Conservation (phyloP, 2,113 vertebrate genomes). For the Tychaedon coryphoeus region DNA sequence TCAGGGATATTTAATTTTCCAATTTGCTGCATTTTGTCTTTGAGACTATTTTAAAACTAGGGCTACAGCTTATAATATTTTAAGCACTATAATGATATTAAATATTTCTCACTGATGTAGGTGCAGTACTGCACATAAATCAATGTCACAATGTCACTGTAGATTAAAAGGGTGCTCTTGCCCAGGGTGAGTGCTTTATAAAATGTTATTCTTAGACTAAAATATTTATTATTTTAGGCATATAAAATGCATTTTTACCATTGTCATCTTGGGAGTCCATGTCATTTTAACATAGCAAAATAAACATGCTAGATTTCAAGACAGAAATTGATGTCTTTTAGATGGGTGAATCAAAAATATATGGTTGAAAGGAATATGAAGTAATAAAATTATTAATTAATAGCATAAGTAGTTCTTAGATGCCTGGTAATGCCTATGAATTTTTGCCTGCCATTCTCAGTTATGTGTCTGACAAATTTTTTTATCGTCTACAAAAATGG, state of each 20-base stretch:
- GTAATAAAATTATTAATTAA: not conserved
- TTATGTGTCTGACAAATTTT: not conserved
- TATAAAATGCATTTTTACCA: not conserved
- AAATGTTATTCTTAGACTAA: conserved; percentile 9
- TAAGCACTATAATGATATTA: conserved; percentile 68
- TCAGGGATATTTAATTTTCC: conserved; percentile 44
- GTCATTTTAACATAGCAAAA: not conserved
- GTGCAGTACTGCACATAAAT: conserved; percentile 50
- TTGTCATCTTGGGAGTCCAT: not conserved
- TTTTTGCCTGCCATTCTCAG: not conserved
- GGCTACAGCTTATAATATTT: conserved; percentile 56
- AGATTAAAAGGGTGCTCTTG: conserved; percentile 54
- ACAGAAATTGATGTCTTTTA: not conserved
- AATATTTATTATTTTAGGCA: not conserved
- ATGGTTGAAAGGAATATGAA: not conserved
- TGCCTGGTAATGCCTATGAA: not conserved
- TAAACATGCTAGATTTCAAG: not conserved
- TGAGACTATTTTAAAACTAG: conserved; percentile 49
- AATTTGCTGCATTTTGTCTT: conserved; percentile 48
- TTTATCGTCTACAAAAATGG: not conserved
- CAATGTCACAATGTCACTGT: conserved; percentile 63
- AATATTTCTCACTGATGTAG: conserved; percentile 55
- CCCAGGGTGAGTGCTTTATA: not conserved
- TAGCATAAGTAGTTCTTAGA: not conserved
- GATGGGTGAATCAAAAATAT: not conserved